Evolutionary conservation across 2,888 invertebrate genomes (phyloP).

Genomic region (Lasioglossum lativentre): DNA sequence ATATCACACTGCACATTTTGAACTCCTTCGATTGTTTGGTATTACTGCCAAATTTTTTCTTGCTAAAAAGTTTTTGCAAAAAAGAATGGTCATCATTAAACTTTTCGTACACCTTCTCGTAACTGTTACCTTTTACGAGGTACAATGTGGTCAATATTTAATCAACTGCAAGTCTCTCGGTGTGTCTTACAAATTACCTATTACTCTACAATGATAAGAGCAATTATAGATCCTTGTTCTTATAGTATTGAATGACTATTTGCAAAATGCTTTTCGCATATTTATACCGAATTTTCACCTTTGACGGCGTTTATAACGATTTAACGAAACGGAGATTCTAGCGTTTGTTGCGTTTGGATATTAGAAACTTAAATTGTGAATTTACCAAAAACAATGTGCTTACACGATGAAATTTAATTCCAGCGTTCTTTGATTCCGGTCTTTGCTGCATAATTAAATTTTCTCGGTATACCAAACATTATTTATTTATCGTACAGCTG

Average conservation of each 20-base stretch:
- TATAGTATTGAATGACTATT: conserved; percentile 45
- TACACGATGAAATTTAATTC: conserved; percentile 43
- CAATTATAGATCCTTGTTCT: conserved; percentile 14
- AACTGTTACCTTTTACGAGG: conserved; percentile 49
- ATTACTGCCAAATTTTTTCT: conserved; percentile 59
- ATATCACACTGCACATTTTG: conserved; percentile 25
- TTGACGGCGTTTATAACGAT: conserved; percentile 49
- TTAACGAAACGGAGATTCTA: conserved; percentile 55
- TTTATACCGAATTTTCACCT: conserved; percentile 63
- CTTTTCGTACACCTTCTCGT: conserved; percentile 26
- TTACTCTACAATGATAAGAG: conserved; percentile 49
- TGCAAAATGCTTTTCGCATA: conserved; percentile 61
- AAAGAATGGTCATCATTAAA: neutral
- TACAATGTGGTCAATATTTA: conserved; percentile 72
- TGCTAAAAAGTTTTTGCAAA: conserved; percentile 20
- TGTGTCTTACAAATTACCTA: conserved; percentile 58
- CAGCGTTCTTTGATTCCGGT: conserved; percentile 31
- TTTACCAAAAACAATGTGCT: conserved; percentile 34
- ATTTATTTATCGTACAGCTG: conserved; percentile 37
- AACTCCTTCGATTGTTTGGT: conserved; percentile 24
- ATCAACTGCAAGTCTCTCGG: conserved; percentile 48
- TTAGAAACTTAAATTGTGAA: conserved; percentile 38
- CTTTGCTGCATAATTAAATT: conserved; percentile 58
- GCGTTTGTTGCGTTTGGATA: conserved; percentile 45
- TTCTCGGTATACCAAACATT: conserved; percentile 39